phyloP scores from a whole-genome alignment of 2,113 vertebrate species.

The Oxyura jamaicensis region DNA sequence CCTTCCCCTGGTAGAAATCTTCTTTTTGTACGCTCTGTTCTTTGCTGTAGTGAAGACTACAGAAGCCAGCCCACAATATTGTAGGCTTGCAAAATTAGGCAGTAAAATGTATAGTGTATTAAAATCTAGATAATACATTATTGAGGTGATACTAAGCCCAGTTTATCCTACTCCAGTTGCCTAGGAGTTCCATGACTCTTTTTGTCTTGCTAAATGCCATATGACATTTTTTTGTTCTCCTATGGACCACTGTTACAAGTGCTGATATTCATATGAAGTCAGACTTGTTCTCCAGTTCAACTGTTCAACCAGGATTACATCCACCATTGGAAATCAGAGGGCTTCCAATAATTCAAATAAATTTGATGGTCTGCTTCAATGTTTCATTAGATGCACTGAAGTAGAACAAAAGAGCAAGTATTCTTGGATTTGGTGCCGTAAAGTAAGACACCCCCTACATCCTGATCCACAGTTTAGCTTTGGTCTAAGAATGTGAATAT shows the following conservation, averaged over 20 bases:
- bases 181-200: background rate
- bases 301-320: background rate
- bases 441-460: background rate
- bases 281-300: conserved; percentile 6
- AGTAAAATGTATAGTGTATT: conserved; percentile 14
- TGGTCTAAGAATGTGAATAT: background rate
- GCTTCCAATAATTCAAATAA: background rate
- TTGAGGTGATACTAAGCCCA: conserved; percentile 18
- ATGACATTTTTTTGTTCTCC: background rate
- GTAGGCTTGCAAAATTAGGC: conserved; percentile 38
- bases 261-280: background rate
- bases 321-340: background rate
- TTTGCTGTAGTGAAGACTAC: background rate
- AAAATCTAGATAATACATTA: conserved; percentile 40
- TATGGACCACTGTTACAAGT: background rate
- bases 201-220: background rate
- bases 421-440: background rate
- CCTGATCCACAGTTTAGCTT: background rate
- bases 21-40: background rate
- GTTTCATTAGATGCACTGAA: background rate
- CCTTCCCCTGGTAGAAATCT: background rate
- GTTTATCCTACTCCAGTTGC: background rate
- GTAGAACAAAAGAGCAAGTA: background rate
- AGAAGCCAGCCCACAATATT: background rate
- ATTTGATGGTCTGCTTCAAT: background rate